Evolutionary conservation across 2,113 vertebrate genomes (phyloP), one percentile per base, ranked within the genome.

Genomic region (Heteronetta atricapilla): DNA sequence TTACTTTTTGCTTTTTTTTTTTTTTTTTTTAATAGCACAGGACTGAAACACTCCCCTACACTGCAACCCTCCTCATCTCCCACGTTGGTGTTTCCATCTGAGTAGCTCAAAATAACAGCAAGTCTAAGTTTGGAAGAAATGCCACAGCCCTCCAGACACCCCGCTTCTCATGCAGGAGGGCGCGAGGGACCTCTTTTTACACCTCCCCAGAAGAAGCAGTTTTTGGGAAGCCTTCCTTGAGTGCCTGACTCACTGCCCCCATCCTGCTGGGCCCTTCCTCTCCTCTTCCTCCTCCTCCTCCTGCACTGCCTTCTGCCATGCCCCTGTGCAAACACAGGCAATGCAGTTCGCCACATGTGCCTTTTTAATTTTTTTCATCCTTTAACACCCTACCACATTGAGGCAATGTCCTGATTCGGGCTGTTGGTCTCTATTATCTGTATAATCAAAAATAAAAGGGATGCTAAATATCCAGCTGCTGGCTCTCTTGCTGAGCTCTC

Each of bases 381-480:
- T 83, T 53, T 62, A 46, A 10, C 34, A 89, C 68, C 42, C 55
- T 56, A 13, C 62, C 0, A 0, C 53, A 84, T 44, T 4, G 44
- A 90, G 33, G 17, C 44, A 33, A 0, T 4, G 73, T 73, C 77
- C 67, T 86, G 80, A 81, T 44, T 76, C 21, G 14, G 46, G 46
- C 11, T 86, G n/a, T 82, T 80, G 76, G n/a, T 66, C 33, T 82
- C 68, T 52, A 8, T 70, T 75, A 88, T 79, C 89, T 92, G 1
- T 22, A 76, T 63, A 78, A 82, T 86, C 73, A 92, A 79, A 90
- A 90, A 56, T 64, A 96, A 94, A 74, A 62, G 50, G 56, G 80
- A 85, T 76, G 68, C 31, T 95, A 96, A 96, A 94, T 93, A 88
- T 92, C 86, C 94, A 97, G 83, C 94, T 97, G 66, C 91, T 92